Percentiles rank a stretch among this genome's conserved stretches.
These are phyloP conservation scores for Todus mexicanus DNA, from an alignment of 2,797 vertebrate genomes.

Conservation along the genomic window DNA sequence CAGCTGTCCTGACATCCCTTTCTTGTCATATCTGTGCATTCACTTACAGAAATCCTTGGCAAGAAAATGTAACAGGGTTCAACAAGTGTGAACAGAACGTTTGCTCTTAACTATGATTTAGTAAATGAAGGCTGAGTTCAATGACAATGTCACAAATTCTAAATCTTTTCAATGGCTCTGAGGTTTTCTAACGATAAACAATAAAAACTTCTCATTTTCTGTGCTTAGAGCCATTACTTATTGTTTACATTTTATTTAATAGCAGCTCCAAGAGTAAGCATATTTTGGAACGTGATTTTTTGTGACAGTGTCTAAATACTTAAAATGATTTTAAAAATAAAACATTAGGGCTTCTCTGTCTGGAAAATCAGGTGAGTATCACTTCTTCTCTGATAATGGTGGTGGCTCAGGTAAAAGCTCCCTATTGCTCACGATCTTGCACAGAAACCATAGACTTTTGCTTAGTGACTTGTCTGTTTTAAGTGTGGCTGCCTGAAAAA, in stretches of 20 bases:
- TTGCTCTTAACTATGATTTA: background rate
- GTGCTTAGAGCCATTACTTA: background rate
- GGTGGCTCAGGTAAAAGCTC: background rate
- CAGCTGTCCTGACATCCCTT: background rate
- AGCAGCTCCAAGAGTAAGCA: conserved; percentile 7
- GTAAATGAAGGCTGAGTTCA: background rate
- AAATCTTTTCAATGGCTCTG: background rate
- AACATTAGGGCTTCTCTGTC: background rate
- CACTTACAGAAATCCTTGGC: background rate
- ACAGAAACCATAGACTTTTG: background rate
- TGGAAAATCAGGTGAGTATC: background rate
- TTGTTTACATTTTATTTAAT: conserved; percentile 9
- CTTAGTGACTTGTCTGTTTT: background rate
- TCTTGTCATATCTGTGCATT: background rate
- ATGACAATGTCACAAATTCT: background rate
- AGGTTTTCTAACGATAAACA: conserved; percentile 17
- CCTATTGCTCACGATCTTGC: background rate
- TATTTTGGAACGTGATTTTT: conserved; percentile 3
- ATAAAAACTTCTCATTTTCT: background rate
- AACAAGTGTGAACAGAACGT: background rate
- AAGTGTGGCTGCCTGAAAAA: background rate
- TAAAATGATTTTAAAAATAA: conserved; percentile 11
- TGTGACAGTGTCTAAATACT: conserved; percentile 17
- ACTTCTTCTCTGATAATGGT: background rate
- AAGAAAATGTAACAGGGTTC: background rate